A percentile compares a stretch with the other conserved stretches of the same genome.
Conservation (phyloP, 2,797 vertebrate species). For the Tauraco hartlaubi region DNA sequence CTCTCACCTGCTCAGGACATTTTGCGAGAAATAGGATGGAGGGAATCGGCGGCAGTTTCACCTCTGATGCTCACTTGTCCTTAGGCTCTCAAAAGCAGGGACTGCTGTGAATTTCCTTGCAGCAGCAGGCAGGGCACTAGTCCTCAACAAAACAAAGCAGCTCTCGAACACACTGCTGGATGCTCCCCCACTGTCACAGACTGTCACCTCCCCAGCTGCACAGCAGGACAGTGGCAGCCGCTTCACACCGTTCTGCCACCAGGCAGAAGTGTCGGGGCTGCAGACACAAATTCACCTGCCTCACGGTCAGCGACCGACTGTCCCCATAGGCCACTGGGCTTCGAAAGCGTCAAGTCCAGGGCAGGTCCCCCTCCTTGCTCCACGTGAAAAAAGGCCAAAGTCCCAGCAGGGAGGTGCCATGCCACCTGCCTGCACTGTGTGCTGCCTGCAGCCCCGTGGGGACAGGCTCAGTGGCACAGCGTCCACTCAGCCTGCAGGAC, state of each 20-base stretch:
- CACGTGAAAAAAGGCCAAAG: slow-evolving; percentile 40
- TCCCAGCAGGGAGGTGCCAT: neutral
- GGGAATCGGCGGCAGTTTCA: neutral
- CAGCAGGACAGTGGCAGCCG: fast-evolving
- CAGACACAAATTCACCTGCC: neutral
- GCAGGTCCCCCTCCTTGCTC: neutral
- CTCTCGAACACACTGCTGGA: fast-evolving
- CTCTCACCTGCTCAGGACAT: neutral
- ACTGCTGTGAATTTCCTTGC: neutral
- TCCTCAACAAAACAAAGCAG: neutral
- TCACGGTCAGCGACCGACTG: fast-evolving
- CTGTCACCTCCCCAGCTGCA: neutral
- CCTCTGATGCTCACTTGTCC: neutral
- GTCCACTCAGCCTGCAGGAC: neutral
- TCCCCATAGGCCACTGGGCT: fast-evolving
- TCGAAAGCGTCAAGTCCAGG: neutral
- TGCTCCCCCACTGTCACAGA: fast-evolving
- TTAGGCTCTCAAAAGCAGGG: neutral
- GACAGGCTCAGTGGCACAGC: neutral
- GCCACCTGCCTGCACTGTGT: neutral
- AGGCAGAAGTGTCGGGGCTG: neutral
- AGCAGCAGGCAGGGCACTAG: neutral
- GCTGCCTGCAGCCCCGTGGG: neutral
- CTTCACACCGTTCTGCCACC: neutral
- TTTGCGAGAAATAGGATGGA: neutral